Evolutionary conservation across 2,888 invertebrate genomes (phyloP), one percentile per base, ranked within the genome.

Genomic region (Tuta absoluta): DNA sequence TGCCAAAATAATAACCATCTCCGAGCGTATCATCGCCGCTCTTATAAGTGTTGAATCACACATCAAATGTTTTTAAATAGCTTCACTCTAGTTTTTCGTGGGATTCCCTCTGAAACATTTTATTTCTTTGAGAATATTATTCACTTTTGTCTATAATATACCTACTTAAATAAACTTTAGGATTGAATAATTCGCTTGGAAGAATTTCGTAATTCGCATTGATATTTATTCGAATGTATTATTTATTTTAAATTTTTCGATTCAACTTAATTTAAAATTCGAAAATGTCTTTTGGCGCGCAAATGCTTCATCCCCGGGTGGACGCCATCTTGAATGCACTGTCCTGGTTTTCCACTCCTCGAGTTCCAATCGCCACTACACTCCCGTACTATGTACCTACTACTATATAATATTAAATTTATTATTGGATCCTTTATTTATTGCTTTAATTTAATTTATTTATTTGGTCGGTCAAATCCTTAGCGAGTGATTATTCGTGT

Each of bases 211-310:
- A 45, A 62, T 60, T 65, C 62, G 65, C 38, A 28, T 58, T 49
- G 65, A 37, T 62, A 45, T n/a, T 33, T 19, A 49, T 59, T 62
- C 62, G 62, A 62, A 62, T 38, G 28, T 23, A 37, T 62, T 21
- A 11, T 62, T 38, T 57, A 45, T 56, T 63, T 67, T 62, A 65
- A 63, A 24, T 75, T 68, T 65, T 71, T 73, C 69, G 66, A 38
- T 53, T 62, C 53, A 73, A 72, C 63, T 75, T 73, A 75, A 72
- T 69, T 71, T 69, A 68, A 67, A 70, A 68, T 71, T 72, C 71
- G 68, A 76, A 73, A 79, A 82, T 89, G 87, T 88, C 89, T 88
- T 88, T 89, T 87, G 88, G 85, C 86, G 82, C 78, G 79, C 80
- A 82, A 80, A 84, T 81, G 82, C 77, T 81, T 75, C 74, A 73